A percentile compares a stretch with the other conserved stretches of the same genome.
These are phyloP conservation scores for Zalophus californianus DNA, from an alignment of 2,797 vertebrate genomes.

Conservation along the genomic window DNA sequence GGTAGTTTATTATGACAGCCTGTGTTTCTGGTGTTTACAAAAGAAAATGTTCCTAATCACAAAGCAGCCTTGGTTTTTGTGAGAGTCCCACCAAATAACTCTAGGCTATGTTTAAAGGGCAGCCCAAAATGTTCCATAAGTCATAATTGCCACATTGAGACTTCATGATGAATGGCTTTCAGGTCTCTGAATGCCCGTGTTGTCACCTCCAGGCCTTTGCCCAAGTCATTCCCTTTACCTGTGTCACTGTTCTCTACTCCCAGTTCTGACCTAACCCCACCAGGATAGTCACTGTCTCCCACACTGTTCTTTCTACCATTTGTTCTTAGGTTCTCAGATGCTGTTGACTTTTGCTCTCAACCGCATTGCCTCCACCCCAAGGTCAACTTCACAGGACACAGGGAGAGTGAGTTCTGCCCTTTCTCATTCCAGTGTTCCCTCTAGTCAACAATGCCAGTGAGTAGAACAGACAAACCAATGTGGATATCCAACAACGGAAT, in stretches of 20 bases:
- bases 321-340: constrained; percentile 19
- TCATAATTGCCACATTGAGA: constrained; percentile 50
- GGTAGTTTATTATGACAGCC: constrained; percentile 27
- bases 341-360: not conserved
- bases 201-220: not conserved
- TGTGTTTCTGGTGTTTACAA: constrained; percentile 47
- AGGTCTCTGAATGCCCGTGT: not conserved
- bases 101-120: constrained; percentile 59
- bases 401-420: not conserved
- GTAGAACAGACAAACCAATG: not conserved
- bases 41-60: constrained; percentile 62
- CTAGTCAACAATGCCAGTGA: not conserved
- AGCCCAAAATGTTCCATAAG: constrained; percentile 54
- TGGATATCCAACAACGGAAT: not conserved
- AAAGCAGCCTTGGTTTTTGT: constrained; percentile 51
- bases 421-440: not conserved
- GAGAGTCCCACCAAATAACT: constrained; percentile 60
- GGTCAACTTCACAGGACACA: not conserved
- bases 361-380: not conserved
- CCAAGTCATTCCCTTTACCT: not conserved
- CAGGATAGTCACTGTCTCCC: not conserved
- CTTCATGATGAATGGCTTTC: not conserved
- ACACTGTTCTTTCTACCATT: not conserved
- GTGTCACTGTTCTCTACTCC: not conserved
- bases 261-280: not conserved